Percentiles rank a stretch among this genome's conserved stretches.
Evolutionary conservation across 2,888 invertebrate genomes (phyloP).

Genomic region (Stramonita haemastoma): DNA sequence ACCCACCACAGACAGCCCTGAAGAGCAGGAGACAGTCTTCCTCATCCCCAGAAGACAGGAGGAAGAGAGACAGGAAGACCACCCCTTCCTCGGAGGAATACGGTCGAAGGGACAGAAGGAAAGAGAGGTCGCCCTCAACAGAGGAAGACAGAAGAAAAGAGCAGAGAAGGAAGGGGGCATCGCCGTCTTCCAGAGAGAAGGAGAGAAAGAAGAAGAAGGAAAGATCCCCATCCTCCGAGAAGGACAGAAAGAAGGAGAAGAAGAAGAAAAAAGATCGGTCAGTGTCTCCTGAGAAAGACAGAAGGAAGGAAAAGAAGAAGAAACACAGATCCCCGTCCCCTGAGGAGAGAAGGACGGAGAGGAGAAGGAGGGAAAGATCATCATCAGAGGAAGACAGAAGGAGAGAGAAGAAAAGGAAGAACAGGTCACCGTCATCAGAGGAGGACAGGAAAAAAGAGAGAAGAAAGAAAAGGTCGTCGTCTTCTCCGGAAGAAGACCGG

Average conservation of each 20-base stretch:
- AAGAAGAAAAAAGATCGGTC: no score
- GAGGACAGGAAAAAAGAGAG: background rate
- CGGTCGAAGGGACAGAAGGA: background rate
- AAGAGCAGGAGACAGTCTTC: background rate
- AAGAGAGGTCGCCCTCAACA: background rate
- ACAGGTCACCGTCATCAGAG: background rate
- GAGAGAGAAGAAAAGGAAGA: background rate
- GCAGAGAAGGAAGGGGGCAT: background rate
- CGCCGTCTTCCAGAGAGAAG: no score
- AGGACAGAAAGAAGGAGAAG: background rate
- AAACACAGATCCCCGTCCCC: background rate
- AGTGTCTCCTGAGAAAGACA: conserved; percentile 16
- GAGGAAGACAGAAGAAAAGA: conserved; percentile 21
- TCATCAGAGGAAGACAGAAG: background rate
- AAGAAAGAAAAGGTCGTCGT: conserved; percentile 11
- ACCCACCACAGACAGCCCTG: background rate
- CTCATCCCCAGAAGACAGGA: background rate
- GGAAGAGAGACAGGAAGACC: background rate
- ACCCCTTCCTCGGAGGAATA: background rate
- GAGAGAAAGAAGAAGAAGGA: background rate
- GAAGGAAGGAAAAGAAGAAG: conserved; percentile 36
- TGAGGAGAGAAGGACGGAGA: background rate
- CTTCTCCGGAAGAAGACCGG: background rate
- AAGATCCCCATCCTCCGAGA: background rate
- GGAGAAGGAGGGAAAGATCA: background rate